Base-by-base conservation (phyloP, 2,888 invertebrate genomes). In the Caenorhabditis japonica region DNA sequence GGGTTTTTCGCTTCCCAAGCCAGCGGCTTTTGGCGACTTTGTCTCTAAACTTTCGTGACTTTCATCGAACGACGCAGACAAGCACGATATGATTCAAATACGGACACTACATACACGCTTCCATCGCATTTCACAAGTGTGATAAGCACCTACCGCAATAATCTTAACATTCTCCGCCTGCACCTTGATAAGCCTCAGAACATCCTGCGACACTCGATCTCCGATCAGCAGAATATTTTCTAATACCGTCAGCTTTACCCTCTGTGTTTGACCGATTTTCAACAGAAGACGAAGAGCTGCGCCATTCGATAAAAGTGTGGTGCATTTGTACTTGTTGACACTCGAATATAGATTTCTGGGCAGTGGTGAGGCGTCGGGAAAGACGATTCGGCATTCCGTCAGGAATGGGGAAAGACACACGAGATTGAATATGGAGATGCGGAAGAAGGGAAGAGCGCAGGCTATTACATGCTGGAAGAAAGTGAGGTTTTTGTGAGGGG, bases 381-480 rank as follows among this genome's bases (percentile, higher is more conserved):
- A 83, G 7, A 87, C 80, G n/a, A 79, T 73, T 21, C 81, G 71
- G 33, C 80, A 77, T 30, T 81, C 82, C 8, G 77, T 75, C 21
- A 87, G 75, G 68, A 85, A 83, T 4, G 87, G 84, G 1, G 85
- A 77, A 13, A 86, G 73, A 7, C 80, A 81, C 46, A 82, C 79
- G 25, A 87, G 64, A 13, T 81, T 76, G 59, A 87, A 83, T 15
- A 87, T 82, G 7, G 86, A 82, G 27, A 86, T 81, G 4, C 87
- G 83, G 69, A 84, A 87, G 38, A 87, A 64, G 5, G 86, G 87
- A 41, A 87, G 75, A 10, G 86, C 84, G 52, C 85, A 86, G n/a
- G 81, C 81, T 12, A 85, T 53, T 1, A 83, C 76, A 39, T 82
- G 83, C 82, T 83, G 73, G 33, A 82, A 56, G 5, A 17, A 21